phyloP scores from a whole-genome alignment of 2,888 invertebrate genomes.

The Amphipoea oculea region DNA sequence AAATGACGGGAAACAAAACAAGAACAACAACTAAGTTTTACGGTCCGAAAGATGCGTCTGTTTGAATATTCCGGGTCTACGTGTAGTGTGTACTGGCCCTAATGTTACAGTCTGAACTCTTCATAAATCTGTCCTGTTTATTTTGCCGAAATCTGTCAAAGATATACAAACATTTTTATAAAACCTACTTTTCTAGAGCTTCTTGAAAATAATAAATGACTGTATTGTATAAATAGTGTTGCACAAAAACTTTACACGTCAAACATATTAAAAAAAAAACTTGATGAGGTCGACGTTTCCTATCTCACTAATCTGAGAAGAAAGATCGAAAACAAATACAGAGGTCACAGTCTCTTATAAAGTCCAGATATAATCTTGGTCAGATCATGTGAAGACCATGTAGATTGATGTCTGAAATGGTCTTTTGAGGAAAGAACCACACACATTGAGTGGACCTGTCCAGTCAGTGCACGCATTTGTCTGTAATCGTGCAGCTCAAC shows the following conservation, averaged over 20 bases:
- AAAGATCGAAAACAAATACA: too few relatives aligned
- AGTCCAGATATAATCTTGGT: too few relatives aligned
- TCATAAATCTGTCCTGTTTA: slow-evolving; percentile 53
- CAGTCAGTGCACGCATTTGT: background rate
- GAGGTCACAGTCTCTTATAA: too few relatives aligned
- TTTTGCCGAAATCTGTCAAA: slow-evolving; percentile 28
- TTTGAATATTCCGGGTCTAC: slow-evolving; percentile 43
- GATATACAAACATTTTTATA: slow-evolving; percentile 29
- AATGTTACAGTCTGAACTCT: slow-evolving; percentile 17
- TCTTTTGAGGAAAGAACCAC: too few relatives aligned
- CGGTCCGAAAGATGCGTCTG: slow-evolving; percentile 49
- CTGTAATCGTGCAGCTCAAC: background rate
- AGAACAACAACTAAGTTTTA: slow-evolving; percentile 58
- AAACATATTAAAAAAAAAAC: background rate
- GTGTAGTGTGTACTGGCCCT: slow-evolving; percentile 18
- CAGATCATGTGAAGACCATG: too few relatives aligned
- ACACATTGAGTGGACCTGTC: too few relatives aligned
- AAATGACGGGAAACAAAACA: slow-evolving; percentile 46
- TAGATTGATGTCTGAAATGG: too few relatives aligned
- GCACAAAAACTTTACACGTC: background rate
- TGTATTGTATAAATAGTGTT: background rate
- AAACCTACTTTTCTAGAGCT: background rate
- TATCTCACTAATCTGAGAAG: too few relatives aligned
- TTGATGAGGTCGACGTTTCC: too few relatives aligned
- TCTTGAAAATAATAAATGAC: background rate